Evolutionary conservation across 1,140 invertebrate species (phyloP).

Genomic region (Lepidotrigona ventralis): DNA sequence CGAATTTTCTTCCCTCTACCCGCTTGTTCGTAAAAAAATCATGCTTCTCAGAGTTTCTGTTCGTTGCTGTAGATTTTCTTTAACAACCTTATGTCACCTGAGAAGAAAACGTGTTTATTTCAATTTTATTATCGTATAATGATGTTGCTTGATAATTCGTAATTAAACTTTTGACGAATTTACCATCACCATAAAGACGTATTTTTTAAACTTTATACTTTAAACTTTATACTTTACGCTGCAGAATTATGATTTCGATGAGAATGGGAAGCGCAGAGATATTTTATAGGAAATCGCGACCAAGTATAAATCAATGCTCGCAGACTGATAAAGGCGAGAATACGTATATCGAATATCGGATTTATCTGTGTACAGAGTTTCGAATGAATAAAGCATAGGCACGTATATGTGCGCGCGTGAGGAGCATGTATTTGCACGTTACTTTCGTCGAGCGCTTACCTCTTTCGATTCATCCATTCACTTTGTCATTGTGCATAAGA

Average conservation of each 20-base stretch:
- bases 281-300: neutral
- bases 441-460: conserved; percentile 28
- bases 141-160: too few relatives aligned
- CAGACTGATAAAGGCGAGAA: conserved; percentile 8
- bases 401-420: neutral
- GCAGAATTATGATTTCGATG: neutral
- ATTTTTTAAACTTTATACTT: too few relatives aligned
- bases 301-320: conserved; percentile 1
- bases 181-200: too few relatives aligned
- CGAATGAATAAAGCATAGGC: conserved; percentile 20
- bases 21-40: too few relatives aligned
- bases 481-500: conserved; percentile 38
- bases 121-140: neutral
- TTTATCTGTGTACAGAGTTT: conserved; percentile 25
- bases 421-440: conserved; percentile 36
- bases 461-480: conserved; percentile 45
- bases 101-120: neutral
- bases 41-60: too few relatives aligned
- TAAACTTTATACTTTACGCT: too few relatives aligned
- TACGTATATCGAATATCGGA: conserved; percentile 32
- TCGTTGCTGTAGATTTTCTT: neutral
- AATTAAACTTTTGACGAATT: too few relatives aligned
- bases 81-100: too few relatives aligned
- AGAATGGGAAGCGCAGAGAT: neutral
- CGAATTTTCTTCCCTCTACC: neutral